Conservation (phyloP, 2,113 vertebrate species). For the Antechinus flavipes region DNA sequence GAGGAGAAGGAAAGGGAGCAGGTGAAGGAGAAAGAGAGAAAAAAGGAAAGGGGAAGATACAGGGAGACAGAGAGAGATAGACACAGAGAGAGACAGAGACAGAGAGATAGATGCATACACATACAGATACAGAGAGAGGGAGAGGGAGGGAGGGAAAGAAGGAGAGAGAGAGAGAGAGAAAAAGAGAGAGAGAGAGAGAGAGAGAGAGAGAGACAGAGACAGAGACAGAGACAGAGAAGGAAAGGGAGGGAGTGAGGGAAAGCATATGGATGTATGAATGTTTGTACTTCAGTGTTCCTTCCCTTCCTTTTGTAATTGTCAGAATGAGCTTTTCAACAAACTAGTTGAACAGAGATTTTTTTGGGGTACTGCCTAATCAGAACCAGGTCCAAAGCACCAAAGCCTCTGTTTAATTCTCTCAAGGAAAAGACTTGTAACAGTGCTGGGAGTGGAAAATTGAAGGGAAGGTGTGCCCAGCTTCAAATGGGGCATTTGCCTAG, state of each 20-base stretch:
- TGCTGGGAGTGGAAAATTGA: fast-evolving
- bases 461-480: background rate
- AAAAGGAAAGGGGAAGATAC: too few relatives aligned
- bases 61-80: too few relatives aligned
- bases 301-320: background rate
- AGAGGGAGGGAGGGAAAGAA: too few relatives aligned
- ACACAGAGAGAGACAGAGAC: too few relatives aligned
- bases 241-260: too few relatives aligned
- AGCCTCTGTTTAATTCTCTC: background rate
- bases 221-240: background rate
- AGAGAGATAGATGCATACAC: too few relatives aligned
- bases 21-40: background rate
- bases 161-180: background rate
- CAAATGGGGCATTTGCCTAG: too few relatives aligned
- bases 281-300: background rate
- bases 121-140: too few relatives aligned
- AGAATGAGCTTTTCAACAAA: background rate
- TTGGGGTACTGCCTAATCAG: background rate
- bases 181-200: too few relatives aligned
- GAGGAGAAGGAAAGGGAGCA: background rate
- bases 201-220: background rate
- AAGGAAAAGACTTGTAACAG: fast-evolving
- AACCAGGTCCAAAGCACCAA: background rate
- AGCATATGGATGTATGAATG: background rate
- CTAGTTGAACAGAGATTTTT: background rate